Evolutionary conservation across 2,797 vertebrate genomes (phyloP).

Genomic region (Bradypodion ventrale): DNA sequence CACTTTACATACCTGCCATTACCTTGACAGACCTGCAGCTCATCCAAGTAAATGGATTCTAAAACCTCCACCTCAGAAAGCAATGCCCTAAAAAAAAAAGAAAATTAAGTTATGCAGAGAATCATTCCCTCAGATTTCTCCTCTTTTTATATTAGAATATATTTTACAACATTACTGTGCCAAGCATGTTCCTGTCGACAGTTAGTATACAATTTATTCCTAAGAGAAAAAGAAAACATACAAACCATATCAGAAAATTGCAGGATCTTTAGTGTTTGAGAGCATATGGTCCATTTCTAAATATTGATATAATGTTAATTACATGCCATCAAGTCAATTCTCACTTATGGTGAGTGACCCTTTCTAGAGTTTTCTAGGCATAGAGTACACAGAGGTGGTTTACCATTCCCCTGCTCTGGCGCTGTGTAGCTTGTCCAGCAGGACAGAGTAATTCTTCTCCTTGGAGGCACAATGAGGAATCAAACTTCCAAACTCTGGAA

Average conservation of each 20-base stretch:
- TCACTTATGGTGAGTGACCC: no score
- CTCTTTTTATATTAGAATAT: neutral
- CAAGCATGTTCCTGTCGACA: neutral
- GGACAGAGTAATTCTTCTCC: no score
- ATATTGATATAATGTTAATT: neutral
- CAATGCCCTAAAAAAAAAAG: conserved; percentile 73
- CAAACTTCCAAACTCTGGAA: no score
- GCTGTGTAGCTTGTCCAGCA: neutral
- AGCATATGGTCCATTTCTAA: neutral
- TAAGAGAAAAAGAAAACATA: neutral
- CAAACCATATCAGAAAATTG: neutral
- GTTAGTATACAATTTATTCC: neutral
- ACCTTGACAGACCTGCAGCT: conserved; percentile 81
- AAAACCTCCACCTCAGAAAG: conserved; percentile 90
- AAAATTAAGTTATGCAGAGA: neutral
- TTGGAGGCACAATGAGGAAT: no score
- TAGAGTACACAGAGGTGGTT: no score
- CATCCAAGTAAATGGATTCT: conserved; percentile 94
- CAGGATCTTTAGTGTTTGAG: neutral
- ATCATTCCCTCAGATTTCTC: neutral
- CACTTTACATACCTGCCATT: conserved; percentile 78
- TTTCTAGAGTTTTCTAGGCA: no score
- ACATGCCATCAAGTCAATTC: no score
- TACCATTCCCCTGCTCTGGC: neutral
- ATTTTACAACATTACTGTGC: neutral